phyloP scores from a whole-genome alignment of 2,113 vertebrate genomes.

The Cottus gobio region DNA sequence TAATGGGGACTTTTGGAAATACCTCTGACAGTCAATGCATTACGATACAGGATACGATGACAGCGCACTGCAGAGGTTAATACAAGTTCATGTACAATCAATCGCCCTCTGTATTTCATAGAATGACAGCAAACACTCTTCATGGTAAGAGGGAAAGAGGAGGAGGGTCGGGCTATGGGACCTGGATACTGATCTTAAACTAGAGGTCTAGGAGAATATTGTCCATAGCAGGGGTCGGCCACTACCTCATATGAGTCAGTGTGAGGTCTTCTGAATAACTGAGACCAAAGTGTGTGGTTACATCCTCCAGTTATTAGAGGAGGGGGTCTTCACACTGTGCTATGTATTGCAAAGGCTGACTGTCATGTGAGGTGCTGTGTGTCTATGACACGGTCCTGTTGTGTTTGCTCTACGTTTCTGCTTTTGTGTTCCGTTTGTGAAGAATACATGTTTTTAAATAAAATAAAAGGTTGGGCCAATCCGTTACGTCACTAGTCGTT shows the following conservation, averaged over 20 bases:
- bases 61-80: too few species aligned
- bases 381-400: background rate
- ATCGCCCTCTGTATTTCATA: too few species aligned
- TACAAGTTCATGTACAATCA: too few species aligned
- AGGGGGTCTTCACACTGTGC: background rate
- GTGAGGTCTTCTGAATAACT: background rate
- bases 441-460: background rate
- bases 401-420: background rate
- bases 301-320: too few species aligned
- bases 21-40: too few species aligned
- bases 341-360: background rate
- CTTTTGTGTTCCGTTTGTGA: background rate
- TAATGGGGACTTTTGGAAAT: too few species aligned
- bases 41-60: too few species aligned
- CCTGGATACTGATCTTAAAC: too few species aligned
- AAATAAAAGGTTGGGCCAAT: too few species aligned
- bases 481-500: background rate
- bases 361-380: background rate
- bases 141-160: too few species aligned
- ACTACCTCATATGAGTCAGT: background rate
- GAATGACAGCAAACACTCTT: too few species aligned
- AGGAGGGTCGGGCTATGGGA: too few species aligned
- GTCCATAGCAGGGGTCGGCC: background rate
- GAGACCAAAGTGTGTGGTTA: background rate
- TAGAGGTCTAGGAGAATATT: background rate